A percentile compares a stretch with the other conserved stretches of the same genome.
Conservation (phyloP, 2,888 invertebrate genomes). For the Ecliptopera silaceata region DNA sequence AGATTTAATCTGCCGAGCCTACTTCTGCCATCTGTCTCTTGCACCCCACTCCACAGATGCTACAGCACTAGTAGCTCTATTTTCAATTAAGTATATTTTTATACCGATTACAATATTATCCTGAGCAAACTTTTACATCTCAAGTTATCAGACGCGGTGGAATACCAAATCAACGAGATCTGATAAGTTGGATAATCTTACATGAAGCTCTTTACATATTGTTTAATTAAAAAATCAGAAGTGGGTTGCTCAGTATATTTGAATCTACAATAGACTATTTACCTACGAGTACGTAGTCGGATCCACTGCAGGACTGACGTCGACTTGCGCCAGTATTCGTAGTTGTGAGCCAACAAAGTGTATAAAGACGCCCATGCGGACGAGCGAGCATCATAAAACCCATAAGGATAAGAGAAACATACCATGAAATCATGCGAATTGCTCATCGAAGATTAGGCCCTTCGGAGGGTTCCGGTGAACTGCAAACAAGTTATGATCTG, state of each 20-base stretch:
- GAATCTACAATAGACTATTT: neutral
- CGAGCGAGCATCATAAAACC: neutral
- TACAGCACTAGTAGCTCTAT: neutral
- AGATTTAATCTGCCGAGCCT: neutral
- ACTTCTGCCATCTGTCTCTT: neutral
- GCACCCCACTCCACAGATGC: neutral
- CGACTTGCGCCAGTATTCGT: neutral
- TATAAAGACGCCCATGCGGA: neutral
- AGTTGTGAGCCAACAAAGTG: neutral
- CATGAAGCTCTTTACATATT: conserved; percentile 9
- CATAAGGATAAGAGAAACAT: conserved; percentile 11
- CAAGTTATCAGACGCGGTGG: neutral
- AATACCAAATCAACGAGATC: conserved; percentile 7
- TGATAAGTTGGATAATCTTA: conserved; percentile 6
- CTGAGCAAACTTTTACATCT: conserved; percentile 11
- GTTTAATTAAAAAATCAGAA: neutral
- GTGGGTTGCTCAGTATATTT: neutral
- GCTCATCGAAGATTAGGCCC: conserved; percentile 7
- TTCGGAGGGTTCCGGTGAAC: conserved; percentile 4
- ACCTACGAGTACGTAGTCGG: neutral
- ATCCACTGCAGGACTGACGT: neutral
- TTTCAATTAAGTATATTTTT: conserved; percentile 1
- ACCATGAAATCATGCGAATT: conserved; percentile 16
- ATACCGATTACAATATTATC: conserved; percentile 7
- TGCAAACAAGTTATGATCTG: conserved; percentile 31